Conservation (phyloP, 2,888 invertebrate genomes). For the Penaeus monodon region DNA sequence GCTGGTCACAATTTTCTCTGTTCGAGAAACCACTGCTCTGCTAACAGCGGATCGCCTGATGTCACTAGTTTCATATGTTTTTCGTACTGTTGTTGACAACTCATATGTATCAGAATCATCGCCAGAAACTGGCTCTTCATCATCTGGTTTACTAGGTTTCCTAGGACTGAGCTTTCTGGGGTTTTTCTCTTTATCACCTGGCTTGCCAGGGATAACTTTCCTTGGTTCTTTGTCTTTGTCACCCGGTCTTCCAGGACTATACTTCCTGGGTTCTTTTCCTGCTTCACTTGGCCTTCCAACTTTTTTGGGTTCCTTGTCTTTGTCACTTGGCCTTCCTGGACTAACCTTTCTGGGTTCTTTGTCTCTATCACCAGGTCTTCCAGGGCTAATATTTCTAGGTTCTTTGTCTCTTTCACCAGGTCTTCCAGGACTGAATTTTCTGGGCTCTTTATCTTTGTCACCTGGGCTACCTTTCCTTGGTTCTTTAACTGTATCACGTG, state of each 20-base stretch:
- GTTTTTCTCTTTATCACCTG: background rate
- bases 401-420: background rate
- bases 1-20: no score
- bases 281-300: background rate
- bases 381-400: background rate
- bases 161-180: background rate
- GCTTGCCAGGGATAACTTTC: background rate
- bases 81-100: no score
- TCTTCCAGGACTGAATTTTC: background rate
- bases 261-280: background rate
- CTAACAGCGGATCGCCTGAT: no score
- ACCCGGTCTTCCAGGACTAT: background rate
- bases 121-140: no score
- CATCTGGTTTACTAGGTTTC: background rate
- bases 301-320: background rate
- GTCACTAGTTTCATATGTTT: no score
- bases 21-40: no score
- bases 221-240: background rate
- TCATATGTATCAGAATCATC: no score
- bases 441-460: slow-evolving; percentile 1
- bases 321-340: background rate
- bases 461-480: background rate
- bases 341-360: background rate
- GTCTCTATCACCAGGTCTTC: background rate
- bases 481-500: background rate